A percentile compares a stretch with the other conserved stretches of the same genome.
Conservation (phyloP, 2,888 invertebrate genomes). For the Chymomyza fuscimana region DNA sequence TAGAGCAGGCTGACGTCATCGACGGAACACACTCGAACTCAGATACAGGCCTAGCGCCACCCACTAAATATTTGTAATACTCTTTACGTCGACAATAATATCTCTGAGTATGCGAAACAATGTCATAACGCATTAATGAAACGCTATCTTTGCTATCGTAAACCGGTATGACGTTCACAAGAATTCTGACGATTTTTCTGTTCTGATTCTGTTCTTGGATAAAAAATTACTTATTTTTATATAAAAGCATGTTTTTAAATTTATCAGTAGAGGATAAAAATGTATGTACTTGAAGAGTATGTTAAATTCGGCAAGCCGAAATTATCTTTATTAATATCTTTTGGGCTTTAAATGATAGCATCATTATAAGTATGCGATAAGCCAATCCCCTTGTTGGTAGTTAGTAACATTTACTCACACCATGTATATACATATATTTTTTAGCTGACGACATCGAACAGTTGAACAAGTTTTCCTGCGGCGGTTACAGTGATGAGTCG, state of each 20-base stretch:
- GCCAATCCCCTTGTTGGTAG: neutral
- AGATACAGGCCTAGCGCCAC: neutral
- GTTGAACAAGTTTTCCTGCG: slow-evolving; percentile 89
- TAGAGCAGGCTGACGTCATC: slow-evolving; percentile 56
- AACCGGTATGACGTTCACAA: too few species aligned
- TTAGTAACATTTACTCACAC: neutral
- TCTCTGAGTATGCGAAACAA: neutral
- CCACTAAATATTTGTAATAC: slow-evolving; percentile 36
- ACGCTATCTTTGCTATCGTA: too few species aligned
- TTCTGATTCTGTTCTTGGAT: too few species aligned
- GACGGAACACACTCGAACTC: slow-evolving; percentile 12
- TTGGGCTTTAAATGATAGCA: neutral
- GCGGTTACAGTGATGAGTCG: slow-evolving; percentile 90
- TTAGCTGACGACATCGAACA: slow-evolving; percentile 90
- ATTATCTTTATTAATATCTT: neutral
- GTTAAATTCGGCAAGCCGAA: neutral
- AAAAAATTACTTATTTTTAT: too few species aligned
- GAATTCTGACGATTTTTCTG: too few species aligned
- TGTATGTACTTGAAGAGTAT: neutral
- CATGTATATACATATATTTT: slow-evolving; percentile 32
- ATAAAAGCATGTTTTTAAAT: too few species aligned
- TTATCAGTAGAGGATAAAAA: too few species aligned
- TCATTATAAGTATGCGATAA: neutral
- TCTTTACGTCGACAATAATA: neutral
- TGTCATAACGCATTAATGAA: neutral